Percentiles rank a stretch among this genome's conserved stretches.
Conservation (phyloP, 2,113 vertebrate genomes). For the Nothobranchius kuhntae region DNA sequence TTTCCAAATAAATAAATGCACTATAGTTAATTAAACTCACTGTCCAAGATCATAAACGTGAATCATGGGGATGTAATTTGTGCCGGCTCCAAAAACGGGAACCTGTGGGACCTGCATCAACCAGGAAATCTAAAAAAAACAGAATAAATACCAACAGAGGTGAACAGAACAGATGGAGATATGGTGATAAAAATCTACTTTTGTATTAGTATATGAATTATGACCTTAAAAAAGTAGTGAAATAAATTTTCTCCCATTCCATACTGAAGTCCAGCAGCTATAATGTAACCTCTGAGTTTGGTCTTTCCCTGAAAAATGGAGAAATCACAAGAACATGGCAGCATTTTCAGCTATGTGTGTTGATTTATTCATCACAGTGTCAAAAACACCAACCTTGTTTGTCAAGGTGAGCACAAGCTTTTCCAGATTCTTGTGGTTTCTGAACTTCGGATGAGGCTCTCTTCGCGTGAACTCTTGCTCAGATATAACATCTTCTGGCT, state of each 20-base stretch:
- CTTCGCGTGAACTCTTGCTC: constrained; percentile 88
- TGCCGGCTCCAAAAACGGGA: constrained; percentile 86
- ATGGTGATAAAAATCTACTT: neutral
- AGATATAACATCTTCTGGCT: constrained; percentile 78
- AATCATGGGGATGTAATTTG: constrained; percentile 88
- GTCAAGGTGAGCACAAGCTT: constrained; percentile 86
- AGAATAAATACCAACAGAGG: neutral
- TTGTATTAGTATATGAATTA: constrained; percentile 16
- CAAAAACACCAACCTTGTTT: constrained; percentile 80
- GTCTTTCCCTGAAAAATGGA: constrained; percentile 77
- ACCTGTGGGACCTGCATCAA: constrained; percentile 80
- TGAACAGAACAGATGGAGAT: neutral
- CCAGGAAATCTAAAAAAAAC: constrained; percentile 80
- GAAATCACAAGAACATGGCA: constrained; percentile 4
- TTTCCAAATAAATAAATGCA: neutral
- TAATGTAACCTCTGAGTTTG: constrained; percentile 83
- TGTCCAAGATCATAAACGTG: constrained; percentile 88
- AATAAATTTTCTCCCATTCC: constrained; percentile 88
- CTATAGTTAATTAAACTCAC: constrained; percentile 61
- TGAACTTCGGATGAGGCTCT: constrained; percentile 84
- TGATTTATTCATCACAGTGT: neutral
- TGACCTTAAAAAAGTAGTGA: constrained; percentile 93
- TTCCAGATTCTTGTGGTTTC: constrained; percentile 84
- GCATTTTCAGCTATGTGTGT: neutral
- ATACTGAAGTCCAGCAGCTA: constrained; percentile 88